These are phyloP conservation scores for Brenthis daphne DNA, from an alignment of 2,888 invertebrate species.

Conservation along the genomic window DNA sequence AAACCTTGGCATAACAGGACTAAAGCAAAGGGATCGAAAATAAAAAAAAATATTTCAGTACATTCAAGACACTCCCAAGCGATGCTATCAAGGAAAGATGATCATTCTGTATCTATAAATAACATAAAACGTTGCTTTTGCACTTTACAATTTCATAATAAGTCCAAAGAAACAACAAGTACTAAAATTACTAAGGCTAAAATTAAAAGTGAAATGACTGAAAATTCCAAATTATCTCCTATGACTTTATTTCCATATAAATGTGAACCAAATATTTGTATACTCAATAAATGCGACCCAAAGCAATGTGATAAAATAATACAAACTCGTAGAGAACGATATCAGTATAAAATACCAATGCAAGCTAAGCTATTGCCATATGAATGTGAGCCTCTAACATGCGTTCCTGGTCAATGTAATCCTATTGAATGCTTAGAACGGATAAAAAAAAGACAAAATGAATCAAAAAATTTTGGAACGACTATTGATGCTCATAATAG, in stretches of 20 bases:
- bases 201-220: slow-evolving; percentile 35
- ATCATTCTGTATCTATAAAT: slow-evolving; percentile 23
- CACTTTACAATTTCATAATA: slow-evolving; percentile 24
- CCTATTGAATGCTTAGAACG: slow-evolving; percentile 45
- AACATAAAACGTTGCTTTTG: slow-evolving; percentile 34
- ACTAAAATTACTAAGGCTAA: slow-evolving; percentile 26
- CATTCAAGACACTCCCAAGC: slow-evolving; percentile 9
- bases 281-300: slow-evolving; percentile 52
- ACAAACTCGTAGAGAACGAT: slow-evolving; percentile 40
- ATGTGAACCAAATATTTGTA: slow-evolving; percentile 52
- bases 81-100: slow-evolving; percentile 11
- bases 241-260: slow-evolving; percentile 46
- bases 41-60: not conserved
- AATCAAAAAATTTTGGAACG: slow-evolving; percentile 3
- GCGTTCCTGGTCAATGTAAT: slow-evolving; percentile 39
- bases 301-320: slow-evolving; percentile 49
- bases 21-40: not conserved
- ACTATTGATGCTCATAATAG: not conserved
- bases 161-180: slow-evolving; percentile 13
- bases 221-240: slow-evolving; percentile 18
- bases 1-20: not conserved
- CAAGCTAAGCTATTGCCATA: slow-evolving; percentile 31
- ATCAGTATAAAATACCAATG: not conserved
- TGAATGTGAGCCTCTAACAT: slow-evolving; percentile 40
- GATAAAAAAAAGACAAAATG: slow-evolving; percentile 42